These are phyloP conservation scores for Piezodorus guildinii DNA, from an alignment of 1,140 invertebrate species.

Conservation along the genomic window DNA sequence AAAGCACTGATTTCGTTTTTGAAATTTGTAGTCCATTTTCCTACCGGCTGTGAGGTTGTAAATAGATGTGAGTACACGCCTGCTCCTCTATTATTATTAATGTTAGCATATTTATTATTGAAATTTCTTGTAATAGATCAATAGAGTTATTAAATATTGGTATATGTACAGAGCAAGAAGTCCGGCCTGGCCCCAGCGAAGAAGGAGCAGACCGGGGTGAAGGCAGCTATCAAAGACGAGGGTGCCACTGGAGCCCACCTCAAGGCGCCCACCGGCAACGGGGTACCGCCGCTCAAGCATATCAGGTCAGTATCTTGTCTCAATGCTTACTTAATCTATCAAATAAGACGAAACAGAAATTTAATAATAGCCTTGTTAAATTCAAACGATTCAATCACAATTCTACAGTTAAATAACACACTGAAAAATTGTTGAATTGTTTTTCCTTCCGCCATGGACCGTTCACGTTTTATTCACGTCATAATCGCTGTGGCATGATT, in stretches of 20 bases:
- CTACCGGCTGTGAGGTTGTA: too few relatives aligned
- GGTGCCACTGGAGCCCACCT: constrained; percentile 27
- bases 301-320: constrained; percentile 11
- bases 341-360: background rate
- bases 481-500: too few relatives aligned
- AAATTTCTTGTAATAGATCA: too few relatives aligned
- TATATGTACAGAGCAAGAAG: constrained; percentile 19
- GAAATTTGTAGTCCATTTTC: too few relatives aligned
- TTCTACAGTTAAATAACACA: background rate
- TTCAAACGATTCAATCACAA: too few relatives aligned
- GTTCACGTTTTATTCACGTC: too few relatives aligned
- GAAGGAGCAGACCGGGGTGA: constrained; percentile 11
- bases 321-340: background rate
- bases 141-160: too few relatives aligned
- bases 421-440: background rate
- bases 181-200: background rate
- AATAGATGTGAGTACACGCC: too few relatives aligned
- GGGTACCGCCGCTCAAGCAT: constrained; percentile 24
- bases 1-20: too few relatives aligned
- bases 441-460: background rate
- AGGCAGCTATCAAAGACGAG: constrained; percentile 26
- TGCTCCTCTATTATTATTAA: too few relatives aligned
- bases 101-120: too few relatives aligned
- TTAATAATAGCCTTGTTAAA: background rate
- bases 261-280: constrained; percentile 29